phyloP scores from a whole-genome alignment of 2,113 vertebrate species.

The Engraulis encrasicolus region DNA sequence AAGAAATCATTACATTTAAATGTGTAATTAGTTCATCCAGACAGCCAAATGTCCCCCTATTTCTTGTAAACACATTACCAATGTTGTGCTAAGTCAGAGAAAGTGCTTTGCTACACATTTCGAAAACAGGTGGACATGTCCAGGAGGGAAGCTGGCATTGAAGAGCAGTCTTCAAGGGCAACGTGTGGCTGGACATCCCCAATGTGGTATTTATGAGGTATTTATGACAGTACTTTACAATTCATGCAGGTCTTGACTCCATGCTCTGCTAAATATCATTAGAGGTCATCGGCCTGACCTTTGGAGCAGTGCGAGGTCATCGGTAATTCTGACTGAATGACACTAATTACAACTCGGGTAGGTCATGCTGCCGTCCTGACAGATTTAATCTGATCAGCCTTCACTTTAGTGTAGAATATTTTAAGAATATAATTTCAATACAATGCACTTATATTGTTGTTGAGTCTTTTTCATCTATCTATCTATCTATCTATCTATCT shows the following conservation, averaged over 20 bases:
- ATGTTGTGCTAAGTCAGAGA: not conserved
- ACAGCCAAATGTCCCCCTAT: not conserved
- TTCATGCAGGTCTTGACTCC: not conserved
- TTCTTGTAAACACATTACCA: not conserved
- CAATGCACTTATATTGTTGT: not conserved
- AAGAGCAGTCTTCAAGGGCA: slow-evolving; percentile 1
- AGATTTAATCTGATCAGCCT: not conserved
- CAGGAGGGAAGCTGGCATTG: not conserved
- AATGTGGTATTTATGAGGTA: not conserved
- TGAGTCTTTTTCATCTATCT: not conserved
- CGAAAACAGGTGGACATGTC: not conserved
- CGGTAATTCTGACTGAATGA: not conserved
- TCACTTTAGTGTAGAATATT: not conserved
- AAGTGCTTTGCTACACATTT: not conserved
- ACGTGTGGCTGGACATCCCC: not conserved
- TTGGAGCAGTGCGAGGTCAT: not conserved
- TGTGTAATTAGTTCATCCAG: not conserved
- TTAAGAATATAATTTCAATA: not conserved
- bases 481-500: not conserved
- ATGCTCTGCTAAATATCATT: not conserved
- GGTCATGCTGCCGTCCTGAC: not conserved
- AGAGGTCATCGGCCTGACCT: slow-evolving; percentile 4
- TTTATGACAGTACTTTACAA: slow-evolving; percentile 11
- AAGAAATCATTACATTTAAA: slow-evolving; percentile 17
- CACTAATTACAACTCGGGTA: not conserved